Evolutionary conservation across 2,888 invertebrate species (phyloP), one percentile per base, ranked within the genome.

Genomic region (Mayetiola destructor): DNA sequence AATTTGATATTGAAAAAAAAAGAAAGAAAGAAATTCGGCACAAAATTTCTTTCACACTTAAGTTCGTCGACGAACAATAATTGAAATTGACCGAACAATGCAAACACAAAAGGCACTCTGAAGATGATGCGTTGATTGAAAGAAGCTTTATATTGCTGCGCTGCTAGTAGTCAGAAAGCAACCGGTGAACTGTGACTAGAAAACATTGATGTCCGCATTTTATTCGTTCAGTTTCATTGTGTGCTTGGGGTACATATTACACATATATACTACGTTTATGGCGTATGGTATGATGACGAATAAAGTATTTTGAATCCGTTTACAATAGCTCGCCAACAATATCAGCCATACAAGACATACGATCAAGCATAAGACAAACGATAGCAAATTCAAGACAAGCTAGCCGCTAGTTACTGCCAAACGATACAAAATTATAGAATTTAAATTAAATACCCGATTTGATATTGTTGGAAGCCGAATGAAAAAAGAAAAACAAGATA

Each of bases 121-220:
- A 20, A 27, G 48, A 48, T n/a, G 27, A 27, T 48, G 48, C 27
- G 14, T 27, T n/a, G 48, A 48, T 48, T 48, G 27, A 48, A n/a
- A 48, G 48, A 27, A 48, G 48, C 48, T 48, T 23, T 32, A 32
- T 30, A 53, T 29, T 27, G 30, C 53, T 53, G 36, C 56, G 61
- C 58, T 64, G 64, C 64, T 64, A 58, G 58, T 70, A 68, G 68
- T 67, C 67, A 68, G 72, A 70, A 71, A 69, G 72, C 70, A 71
- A 70, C 69, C 69, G 70, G 68, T 72, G 68, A 69, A 73, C 73
- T 73, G 73, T 73, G 71, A 67, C 69, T 70, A 67, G 66, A 68
- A 69, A 65, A 66, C 66, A 65, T 61, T 64, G 68, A 65, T 66
- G 67, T 69, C 68, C 71, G 72, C 71, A 70, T 73, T 73, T 73